Evolutionary conservation across 2,888 invertebrate genomes (phyloP).

Genomic region (Cantharis rustica): DNA sequence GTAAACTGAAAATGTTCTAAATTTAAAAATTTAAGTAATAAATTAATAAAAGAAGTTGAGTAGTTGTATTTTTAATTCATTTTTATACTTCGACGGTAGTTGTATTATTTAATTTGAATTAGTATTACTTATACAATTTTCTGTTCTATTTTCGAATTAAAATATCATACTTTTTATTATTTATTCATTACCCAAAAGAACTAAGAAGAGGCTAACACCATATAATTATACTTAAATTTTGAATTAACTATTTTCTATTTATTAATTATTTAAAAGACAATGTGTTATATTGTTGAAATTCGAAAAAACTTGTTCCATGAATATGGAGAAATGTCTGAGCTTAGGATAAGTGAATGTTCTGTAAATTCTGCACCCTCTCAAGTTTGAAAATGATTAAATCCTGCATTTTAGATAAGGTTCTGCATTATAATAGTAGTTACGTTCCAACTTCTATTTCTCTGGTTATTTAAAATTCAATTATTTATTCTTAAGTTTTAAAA

Average conservation of each 20-base stretch:
- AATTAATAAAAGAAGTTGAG: too few species aligned
- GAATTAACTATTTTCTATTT: too few species aligned
- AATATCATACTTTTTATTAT: too few species aligned
- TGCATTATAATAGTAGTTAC: not conserved
- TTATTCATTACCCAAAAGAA: too few species aligned
- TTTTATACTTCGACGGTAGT: too few species aligned
- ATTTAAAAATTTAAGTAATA: not conserved
- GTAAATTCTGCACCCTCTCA: not conserved
- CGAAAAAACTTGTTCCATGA: not conserved
- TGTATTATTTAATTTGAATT: too few species aligned
- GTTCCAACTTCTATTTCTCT: not conserved
- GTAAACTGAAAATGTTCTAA: not conserved
- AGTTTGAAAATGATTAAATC: not conserved
- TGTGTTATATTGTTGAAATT: not conserved
- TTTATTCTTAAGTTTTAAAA: not conserved
- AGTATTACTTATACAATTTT: too few species aligned
- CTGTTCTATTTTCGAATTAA: too few species aligned
- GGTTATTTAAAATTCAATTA: not conserved
- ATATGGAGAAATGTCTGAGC: not conserved
- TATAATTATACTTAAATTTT: too few species aligned
- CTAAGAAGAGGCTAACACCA: too few species aligned
- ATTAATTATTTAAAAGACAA: too few species aligned
- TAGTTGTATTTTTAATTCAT: too few species aligned
- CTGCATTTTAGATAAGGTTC: not conserved
- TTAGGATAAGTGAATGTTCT: not conserved